Evolutionary conservation across 2,888 invertebrate species (phyloP).

Genomic region (Heliconius ethilla): DNA sequence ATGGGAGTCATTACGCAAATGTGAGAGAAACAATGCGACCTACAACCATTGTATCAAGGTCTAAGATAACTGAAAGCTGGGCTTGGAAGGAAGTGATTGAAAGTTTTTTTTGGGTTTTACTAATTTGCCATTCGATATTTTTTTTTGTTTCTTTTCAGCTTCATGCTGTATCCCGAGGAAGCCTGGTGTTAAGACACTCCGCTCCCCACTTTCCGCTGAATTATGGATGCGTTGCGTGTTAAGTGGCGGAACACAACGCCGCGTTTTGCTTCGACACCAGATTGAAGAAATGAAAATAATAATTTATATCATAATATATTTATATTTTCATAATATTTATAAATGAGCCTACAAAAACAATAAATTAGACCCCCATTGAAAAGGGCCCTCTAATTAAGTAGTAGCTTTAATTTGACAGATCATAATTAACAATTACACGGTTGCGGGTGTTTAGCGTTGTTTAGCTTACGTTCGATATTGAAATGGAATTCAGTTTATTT

Average conservation of each 20-base stretch:
- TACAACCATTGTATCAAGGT: slow-evolving; percentile 36
- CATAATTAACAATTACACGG: slow-evolving; percentile 23
- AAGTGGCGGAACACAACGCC: too few species aligned
- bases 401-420: slow-evolving; percentile 27
- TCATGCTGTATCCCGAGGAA: not conserved
- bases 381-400: slow-evolving; percentile 29
- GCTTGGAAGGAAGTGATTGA: slow-evolving; percentile 15
- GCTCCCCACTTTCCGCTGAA: too few species aligned
- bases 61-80: slow-evolving; percentile 34
- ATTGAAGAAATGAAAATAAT: not conserved
- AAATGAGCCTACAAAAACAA: slow-evolving; percentile 16
- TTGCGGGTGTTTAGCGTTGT: slow-evolving; percentile 20
- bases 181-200: not conserved
- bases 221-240: too few species aligned
- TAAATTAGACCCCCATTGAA: slow-evolving; percentile 26
- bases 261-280: too few species aligned
- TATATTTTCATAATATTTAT: not conserved
- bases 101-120: not conserved
- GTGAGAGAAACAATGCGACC: slow-evolving; percentile 47
- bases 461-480: slow-evolving; percentile 14
- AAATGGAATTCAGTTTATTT: not conserved
- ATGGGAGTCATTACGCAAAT: slow-evolving; percentile 51
- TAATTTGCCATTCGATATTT: not conserved
- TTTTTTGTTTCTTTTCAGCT: not conserved
- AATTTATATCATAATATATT: not conserved